Evolutionary conservation across 92 coral and sea anemone genomes (phyloP).

Genomic region (Micromussa lordhowensis): DNA sequence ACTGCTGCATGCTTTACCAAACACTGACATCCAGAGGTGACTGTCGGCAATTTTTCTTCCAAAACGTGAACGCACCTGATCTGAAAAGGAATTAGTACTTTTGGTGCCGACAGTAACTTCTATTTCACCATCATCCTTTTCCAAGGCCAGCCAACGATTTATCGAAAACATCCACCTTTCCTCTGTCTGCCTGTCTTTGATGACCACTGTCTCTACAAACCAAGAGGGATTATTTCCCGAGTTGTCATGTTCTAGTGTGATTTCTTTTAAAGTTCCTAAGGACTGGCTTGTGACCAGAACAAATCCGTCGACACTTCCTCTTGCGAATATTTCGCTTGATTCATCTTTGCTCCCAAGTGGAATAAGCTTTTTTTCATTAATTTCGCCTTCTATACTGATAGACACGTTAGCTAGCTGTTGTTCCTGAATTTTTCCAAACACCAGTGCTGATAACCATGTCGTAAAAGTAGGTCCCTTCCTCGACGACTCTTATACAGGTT

Average conservation of each 20-base stretch:
- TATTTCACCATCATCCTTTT: slow-evolving; percentile 52
- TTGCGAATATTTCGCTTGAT: slow-evolving; percentile 38
- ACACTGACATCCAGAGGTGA: slow-evolving; percentile 72
- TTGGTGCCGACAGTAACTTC: slow-evolving; percentile 26
- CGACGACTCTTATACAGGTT: slow-evolving; percentile 9
- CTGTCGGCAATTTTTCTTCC: slow-evolving; percentile 57
- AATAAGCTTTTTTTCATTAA: background rate
- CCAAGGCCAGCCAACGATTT: slow-evolving; percentile 68
- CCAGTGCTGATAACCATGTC: slow-evolving; percentile 48
- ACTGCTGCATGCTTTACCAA: slow-evolving; percentile 47
- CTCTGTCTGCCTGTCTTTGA: slow-evolving; percentile 30
- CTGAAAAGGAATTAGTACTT: slow-evolving; percentile 22
- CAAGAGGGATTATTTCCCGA: slow-evolving; percentile 59
- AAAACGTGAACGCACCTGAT: slow-evolving; percentile 41
- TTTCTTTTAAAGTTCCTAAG: slow-evolving; percentile 40
- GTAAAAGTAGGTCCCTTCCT: slow-evolving; percentile 20
- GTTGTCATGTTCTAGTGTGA: slow-evolving; percentile 60
- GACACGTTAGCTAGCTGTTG: slow-evolving; percentile 42
- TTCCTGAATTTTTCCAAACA: slow-evolving; percentile 40
- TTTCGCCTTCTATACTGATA: slow-evolving; percentile 25
- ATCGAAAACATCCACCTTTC: slow-evolving; percentile 55
- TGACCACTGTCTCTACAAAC: slow-evolving; percentile 57
- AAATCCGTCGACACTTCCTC: slow-evolving; percentile 56
- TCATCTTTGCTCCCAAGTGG: slow-evolving; percentile 25
- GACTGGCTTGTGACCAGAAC: slow-evolving; percentile 17